Evolutionary conservation across 2,113 vertebrate species (phyloP).

Genomic region (Pelvicachromis taeniatus): DNA sequence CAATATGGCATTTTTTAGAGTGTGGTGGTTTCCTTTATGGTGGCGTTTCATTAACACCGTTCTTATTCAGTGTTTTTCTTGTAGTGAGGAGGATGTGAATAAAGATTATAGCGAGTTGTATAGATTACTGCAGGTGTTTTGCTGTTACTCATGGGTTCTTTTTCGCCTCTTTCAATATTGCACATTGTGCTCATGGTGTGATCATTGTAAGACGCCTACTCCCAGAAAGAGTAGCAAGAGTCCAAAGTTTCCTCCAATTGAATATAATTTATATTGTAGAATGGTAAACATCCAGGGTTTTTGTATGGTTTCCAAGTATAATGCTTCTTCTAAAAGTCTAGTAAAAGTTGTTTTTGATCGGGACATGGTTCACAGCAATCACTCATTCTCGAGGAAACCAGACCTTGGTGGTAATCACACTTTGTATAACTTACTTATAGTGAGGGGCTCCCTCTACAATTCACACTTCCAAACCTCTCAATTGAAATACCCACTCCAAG

Average conservation of each 20-base stretch:
- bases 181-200: background rate
- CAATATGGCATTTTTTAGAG: background rate
- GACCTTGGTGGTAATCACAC: background rate
- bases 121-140: background rate
- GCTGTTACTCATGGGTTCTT: background rate
- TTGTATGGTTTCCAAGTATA: background rate
- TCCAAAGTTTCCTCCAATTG: background rate
- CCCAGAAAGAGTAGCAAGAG: background rate
- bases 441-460: background rate
- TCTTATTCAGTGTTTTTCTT: background rate
- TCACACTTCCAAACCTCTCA: background rate
- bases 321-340: background rate
- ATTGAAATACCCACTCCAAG: background rate
- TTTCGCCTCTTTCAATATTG: background rate
- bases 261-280: background rate
- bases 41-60: background rate
- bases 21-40: background rate
- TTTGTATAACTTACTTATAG: background rate
- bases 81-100: background rate
- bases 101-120: background rate
- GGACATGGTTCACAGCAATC: background rate
- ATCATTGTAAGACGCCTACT: background rate
- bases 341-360: background rate
- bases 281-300: background rate
- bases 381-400: background rate